Percentiles rank a stretch among this genome's conserved stretches.
Conservation (phyloP, 2,888 invertebrate species). For the Ditylenchus weischeri region DNA sequence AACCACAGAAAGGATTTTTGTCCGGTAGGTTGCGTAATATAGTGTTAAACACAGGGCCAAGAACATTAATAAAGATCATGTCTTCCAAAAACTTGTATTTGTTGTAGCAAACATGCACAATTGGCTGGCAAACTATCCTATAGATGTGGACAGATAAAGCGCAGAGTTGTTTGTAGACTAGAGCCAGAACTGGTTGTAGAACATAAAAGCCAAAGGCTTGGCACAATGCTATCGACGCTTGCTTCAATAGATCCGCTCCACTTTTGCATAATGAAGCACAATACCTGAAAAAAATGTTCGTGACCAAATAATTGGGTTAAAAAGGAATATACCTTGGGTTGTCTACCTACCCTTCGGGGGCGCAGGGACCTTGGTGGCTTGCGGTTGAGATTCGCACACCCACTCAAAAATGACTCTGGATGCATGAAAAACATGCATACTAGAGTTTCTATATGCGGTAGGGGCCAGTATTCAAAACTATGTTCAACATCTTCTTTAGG, state of each 20-base stretch:
- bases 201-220: constrained; percentile 41
- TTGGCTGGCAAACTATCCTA: constrained; percentile 29
- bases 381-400: too few species aligned
- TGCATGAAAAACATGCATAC: too few species aligned
- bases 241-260: constrained; percentile 19
- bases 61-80: constrained; percentile 43
- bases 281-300: constrained; percentile 7
- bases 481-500: too few species aligned
- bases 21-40: constrained; percentile 52
- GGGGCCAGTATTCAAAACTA: too few species aligned
- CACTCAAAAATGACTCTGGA: too few species aligned
- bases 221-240: constrained; percentile 13
- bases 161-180: constrained; percentile 26
- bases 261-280: neutral
- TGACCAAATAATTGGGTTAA: neutral
- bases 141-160: constrained; percentile 28
- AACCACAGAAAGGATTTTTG: constrained; percentile 49
- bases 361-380: too few species aligned
- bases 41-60: constrained; percentile 50
- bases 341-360: too few species aligned
- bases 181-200: constrained; percentile 45
- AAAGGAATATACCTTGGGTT: too few species aligned
- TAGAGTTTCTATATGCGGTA: too few species aligned
- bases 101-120: constrained; percentile 26
- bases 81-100: constrained; percentile 44